Percentiles rank a stretch among this genome's conserved stretches.
Conservation (phyloP, 2,888 invertebrate genomes). For the Luperina nickerlii region DNA sequence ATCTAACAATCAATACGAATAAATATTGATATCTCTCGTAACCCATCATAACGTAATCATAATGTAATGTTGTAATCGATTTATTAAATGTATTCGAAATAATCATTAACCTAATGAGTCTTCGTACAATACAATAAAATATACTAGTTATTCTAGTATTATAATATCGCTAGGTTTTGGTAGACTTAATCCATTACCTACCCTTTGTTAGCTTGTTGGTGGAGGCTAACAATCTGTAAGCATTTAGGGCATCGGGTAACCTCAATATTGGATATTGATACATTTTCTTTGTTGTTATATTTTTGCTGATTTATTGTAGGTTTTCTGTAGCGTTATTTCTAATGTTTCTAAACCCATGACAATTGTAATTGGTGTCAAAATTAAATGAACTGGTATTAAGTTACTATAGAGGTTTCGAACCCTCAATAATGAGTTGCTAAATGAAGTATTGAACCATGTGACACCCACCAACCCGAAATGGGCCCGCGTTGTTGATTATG, state of each 20-base stretch:
- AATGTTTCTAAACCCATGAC: not conserved
- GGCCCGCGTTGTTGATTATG: too few relatives aligned
- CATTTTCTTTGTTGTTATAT: constrained; percentile 16
- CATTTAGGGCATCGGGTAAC: constrained; percentile 45
- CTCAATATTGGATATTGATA: constrained; percentile 27
- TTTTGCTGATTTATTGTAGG: not conserved
- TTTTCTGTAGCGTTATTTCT: constrained; percentile 24
- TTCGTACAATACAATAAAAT: not conserved
- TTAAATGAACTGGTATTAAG: too few relatives aligned
- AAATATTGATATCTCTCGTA: constrained; percentile 26
- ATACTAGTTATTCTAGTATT: not conserved
- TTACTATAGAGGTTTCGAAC: not conserved
- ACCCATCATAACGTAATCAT: not conserved
- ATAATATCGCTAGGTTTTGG: constrained; percentile 2
- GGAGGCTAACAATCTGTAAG: constrained; percentile 19
- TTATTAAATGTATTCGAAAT: constrained; percentile 33
- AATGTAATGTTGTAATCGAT: constrained; percentile 22
- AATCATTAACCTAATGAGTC: constrained; percentile 28
- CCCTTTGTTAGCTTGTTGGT: constrained; percentile 27
- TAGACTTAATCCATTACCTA: constrained; percentile 48
- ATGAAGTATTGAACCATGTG: not conserved
- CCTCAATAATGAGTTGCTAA: not conserved
- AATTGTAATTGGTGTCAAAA: not conserved
- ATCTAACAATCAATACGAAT: constrained; percentile 23
- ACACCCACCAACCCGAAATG: too few relatives aligned